Evolutionary conservation across 2,888 invertebrate genomes (phyloP), one percentile per base, ranked within the genome.

Genomic region (Muscina levida): DNA sequence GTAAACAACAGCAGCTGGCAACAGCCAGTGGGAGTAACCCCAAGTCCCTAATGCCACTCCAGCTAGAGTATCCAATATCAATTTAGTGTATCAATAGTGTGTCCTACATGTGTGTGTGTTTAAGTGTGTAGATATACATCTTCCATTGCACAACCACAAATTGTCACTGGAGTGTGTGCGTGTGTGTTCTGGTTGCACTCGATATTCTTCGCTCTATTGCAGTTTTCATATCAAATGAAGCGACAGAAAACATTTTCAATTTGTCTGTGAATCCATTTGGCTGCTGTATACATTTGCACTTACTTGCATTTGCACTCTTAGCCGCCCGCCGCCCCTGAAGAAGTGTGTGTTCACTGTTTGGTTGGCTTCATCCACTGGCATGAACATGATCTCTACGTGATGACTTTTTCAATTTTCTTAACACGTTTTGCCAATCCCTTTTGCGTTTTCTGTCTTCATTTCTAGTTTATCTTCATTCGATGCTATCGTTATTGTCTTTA

Each of bases 361-460:
- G n/a, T n/a, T n/a, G n/a, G 31, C 3, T 31, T 31, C 8, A 31
- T 31, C 31, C 31, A 31, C 31, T 31, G 31, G 31, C 31, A n/a
- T 31, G 8, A 5, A 31, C 31, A 8, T 3, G 31, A 31, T 31
- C 31, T 8, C 8, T 31, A 31, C n/a, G n/a, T 31, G 31, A 31
- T 31, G 46, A 46, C n/a, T 44, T 56, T 26, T 56, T 11, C 56
- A 56, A 26, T 56, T 51, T 51, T 51, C 19, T 19, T 51, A 6
- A n/a, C n/a, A n/a, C 48, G 6, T 15, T 48, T 53, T n/a, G 17
- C 3, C 24, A 46, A 3, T 13, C 0, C 56, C 26, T 56, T 56
- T 13, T 56, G 1, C 4, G 13, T 56, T 56, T 22, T 53, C 22
- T 53, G 17, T 48, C 17, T 53, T 53, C 51, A 22, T 24, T 53